Evolutionary conservation across 30 jellyfish, hydroid and myxozoan genomes (phyloP).

Genomic region (Aurelia sp.): DNA sequence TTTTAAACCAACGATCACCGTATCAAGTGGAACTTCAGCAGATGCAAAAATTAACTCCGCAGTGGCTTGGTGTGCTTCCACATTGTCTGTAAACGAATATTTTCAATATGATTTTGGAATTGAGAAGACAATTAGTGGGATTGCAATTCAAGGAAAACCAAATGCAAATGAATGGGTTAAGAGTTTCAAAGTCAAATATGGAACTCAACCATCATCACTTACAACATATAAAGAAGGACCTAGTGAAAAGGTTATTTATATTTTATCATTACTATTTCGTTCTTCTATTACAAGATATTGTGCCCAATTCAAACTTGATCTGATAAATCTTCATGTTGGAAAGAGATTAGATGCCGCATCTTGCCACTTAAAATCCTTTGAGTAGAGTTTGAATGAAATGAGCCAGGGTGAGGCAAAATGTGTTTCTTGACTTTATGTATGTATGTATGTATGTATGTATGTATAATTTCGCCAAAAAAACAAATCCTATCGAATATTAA

Average conservation of each 20-base stretch:
- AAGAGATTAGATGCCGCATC: too few relatives aligned
- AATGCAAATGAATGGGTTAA: slow-evolving; percentile 42
- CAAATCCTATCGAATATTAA: too few relatives aligned
- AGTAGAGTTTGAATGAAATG: too few relatives aligned
- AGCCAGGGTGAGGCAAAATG: too few relatives aligned
- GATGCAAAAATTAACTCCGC: slow-evolving; percentile 28
- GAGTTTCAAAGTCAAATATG: slow-evolving; percentile 46
- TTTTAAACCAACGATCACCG: slow-evolving; percentile 38
- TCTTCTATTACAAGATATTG: too few relatives aligned
- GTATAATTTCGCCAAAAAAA: too few relatives aligned
- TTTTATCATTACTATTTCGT: too few relatives aligned
- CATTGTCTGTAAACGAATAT: slow-evolving; percentile 1
- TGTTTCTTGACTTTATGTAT: too few relatives aligned
- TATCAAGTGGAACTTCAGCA: slow-evolving; percentile 41
- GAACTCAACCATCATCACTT: slow-evolving; percentile 8
- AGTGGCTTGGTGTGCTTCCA: slow-evolving; percentile 56
- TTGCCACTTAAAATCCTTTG: too few relatives aligned
- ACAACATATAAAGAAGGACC: slow-evolving; percentile 56
- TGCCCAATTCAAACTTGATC: too few relatives aligned
- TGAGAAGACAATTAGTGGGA: slow-evolving; percentile 48
- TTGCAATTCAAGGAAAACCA: slow-evolving; percentile 73
- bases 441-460: too few relatives aligned
- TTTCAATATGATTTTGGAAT: slow-evolving; percentile 49
- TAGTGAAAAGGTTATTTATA: slow-evolving; percentile 29
- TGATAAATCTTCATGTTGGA: too few relatives aligned